phyloP scores from a whole-genome alignment of 2,888 invertebrate genomes.

The Chironomus tentans region DNA sequence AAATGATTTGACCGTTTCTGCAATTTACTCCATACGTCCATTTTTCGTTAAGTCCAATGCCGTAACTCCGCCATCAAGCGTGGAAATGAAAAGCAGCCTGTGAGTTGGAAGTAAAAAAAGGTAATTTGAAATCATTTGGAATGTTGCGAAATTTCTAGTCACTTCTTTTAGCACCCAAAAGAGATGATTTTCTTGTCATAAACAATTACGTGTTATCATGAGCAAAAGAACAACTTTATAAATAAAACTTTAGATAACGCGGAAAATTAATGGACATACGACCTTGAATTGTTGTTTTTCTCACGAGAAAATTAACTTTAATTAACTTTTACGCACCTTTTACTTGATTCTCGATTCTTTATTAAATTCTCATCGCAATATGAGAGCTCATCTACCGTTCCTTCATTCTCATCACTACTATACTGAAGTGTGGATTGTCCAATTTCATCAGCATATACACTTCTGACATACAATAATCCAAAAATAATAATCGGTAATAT shows the following conservation, averaged over 20 bases:
- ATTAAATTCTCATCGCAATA: conserved; percentile 27
- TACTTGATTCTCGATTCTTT: conserved; percentile 22
- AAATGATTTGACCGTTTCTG: conserved; percentile 58
- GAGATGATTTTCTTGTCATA: not conserved
- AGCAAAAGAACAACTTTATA: not conserved
- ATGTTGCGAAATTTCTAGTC: not conserved
- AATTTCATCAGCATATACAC: not conserved
- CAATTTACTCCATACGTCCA: conserved; percentile 82
- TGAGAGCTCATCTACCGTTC: conserved; percentile 26
- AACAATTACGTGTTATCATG: not conserved
- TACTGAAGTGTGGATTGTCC: not conserved
- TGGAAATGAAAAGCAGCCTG: conserved; percentile 76
- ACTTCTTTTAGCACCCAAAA: not conserved
- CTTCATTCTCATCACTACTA: not conserved
- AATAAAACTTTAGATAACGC: not conserved
- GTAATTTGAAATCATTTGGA: not conserved
- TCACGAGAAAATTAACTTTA: not conserved
- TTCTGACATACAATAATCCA: not conserved
- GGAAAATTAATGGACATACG: not conserved
- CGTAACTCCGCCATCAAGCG: conserved; percentile 79
- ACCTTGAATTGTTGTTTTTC: not conserved
- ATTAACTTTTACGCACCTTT: conserved; percentile 27
- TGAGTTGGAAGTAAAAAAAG: not conserved
- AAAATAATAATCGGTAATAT: not conserved
- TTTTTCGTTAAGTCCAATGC: conserved; percentile 63